These are phyloP conservation scores for Apamea anceps DNA, from an alignment of 2,888 invertebrate genomes.

Conservation along the genomic window DNA sequence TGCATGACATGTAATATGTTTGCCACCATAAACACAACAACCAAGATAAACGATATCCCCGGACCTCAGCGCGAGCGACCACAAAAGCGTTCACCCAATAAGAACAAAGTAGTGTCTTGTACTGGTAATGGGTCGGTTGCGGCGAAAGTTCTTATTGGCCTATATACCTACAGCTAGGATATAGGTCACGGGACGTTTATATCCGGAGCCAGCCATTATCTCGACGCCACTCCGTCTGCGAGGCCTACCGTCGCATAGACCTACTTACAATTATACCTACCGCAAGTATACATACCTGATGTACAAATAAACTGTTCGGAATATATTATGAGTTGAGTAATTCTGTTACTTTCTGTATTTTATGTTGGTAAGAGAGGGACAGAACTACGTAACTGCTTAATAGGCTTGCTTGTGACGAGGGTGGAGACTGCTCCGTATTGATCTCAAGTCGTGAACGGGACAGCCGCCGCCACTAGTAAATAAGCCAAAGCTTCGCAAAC, in stretches of 20 bases:
- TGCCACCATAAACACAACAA: slow-evolving; percentile 27
- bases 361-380: slow-evolving; percentile 67
- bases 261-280: slow-evolving; percentile 48
- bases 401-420: slow-evolving; percentile 72
- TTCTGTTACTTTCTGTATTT: slow-evolving; percentile 62
- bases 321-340: slow-evolving; percentile 56
- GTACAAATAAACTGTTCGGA: slow-evolving; percentile 54
- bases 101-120: slow-evolving; percentile 51
- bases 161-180: slow-evolving; percentile 57
- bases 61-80: slow-evolving; percentile 1
- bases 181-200: slow-evolving; percentile 70
- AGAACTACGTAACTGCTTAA: slow-evolving; percentile 66
- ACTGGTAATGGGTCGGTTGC: slow-evolving; percentile 46
- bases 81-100: slow-evolving; percentile 41
- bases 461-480: slow-evolving; percentile 77
- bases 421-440: slow-evolving; percentile 85
- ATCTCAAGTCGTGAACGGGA: slow-evolving; percentile 80
- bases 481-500: slow-evolving; percentile 74
- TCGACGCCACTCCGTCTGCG: slow-evolving; percentile 81
- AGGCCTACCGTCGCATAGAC: slow-evolving; percentile 59
- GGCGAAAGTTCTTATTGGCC: slow-evolving; percentile 60
- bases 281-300: slow-evolving; percentile 47
- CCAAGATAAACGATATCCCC: slow-evolving; percentile 23
- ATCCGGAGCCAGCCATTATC: slow-evolving; percentile 64
- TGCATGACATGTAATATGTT: slow-evolving; percentile 6